Base-by-base conservation (phyloP, 1,140 invertebrate genomes). In the Samia ricini region DNA sequence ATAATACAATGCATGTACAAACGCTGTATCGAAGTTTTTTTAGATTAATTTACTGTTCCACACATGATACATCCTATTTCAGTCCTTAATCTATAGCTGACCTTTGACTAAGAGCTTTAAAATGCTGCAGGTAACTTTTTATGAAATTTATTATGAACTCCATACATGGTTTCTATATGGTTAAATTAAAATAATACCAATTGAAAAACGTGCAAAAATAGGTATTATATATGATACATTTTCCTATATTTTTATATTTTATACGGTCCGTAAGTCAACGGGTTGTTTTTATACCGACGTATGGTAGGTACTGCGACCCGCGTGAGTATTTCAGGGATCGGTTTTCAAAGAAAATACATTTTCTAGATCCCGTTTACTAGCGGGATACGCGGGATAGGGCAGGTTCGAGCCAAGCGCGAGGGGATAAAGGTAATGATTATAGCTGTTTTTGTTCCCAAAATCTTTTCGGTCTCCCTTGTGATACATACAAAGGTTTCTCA, bases 291-390 rank as follows among this genome's bases (percentile, higher is more conserved):
- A 59, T 65, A 67, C 55, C 55, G 50, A 68, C 62, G 61, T n/a
- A n/a, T n/a, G n/a, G n/a, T 55, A 58, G 52, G 51, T 57, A 61
- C 64, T 49, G 55, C 68, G 60, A 65, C 60, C 61, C 65, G 55
- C 65, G 63, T 64, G 67, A 57, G 51, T 55, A 64, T 69, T 63
- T 66, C 65, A 66, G 29, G 64, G 69, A 72, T 72, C 69, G 61
- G 61, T 69, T 76, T 73, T 66, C 71, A 77, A 77, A 74, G 71
- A 77, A 74, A 77, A 77, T 68, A 74, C 58, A 67, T 68, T 77
- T 74, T 65, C 51, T 52, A 15, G 63, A 63, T 68, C 68, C 48
- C 57, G 66, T 68, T 71, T 63, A 62, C 62, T 56, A 58, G 51
- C 51, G 29, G 26, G 60, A 60, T 64, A n/a, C n/a, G 52, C 51